These are phyloP conservation scores for Listronotus bonariensis DNA, from an alignment of 1,140 invertebrate genomes.

Conservation along the genomic window DNA sequence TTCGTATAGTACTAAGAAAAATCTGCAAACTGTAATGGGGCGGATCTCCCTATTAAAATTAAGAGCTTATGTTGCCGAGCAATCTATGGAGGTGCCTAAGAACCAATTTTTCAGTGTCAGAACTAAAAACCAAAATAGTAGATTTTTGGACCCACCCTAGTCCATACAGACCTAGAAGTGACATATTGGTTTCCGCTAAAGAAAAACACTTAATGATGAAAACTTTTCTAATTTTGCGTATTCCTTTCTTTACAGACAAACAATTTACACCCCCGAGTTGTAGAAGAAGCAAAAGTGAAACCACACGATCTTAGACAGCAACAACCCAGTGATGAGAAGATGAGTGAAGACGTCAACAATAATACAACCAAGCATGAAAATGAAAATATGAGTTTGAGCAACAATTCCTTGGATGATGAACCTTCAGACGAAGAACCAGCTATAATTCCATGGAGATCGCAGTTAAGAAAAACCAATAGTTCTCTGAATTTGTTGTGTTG, in stretches of 20 bases:
- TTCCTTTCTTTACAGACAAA: constrained; percentile 56
- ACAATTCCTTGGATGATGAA: constrained; percentile 46
- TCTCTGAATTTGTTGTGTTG: constrained; percentile 76
- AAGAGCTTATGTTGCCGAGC: no score
- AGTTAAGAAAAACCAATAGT: constrained; percentile 86
- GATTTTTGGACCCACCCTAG: no score
- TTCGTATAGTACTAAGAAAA: no score
- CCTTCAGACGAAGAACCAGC: constrained; percentile 64
- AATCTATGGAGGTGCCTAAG: no score
- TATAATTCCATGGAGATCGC: constrained; percentile 86
- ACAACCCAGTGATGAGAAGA: constrained; percentile 31
- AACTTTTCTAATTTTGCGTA: no score
- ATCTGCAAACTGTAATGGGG: no score
- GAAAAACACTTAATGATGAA: no score
- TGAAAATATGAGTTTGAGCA: constrained; percentile 52
- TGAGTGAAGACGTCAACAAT: constrained; percentile 45
- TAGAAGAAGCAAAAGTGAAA: constrained; percentile 60
- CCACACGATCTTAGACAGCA: constrained; percentile 51
- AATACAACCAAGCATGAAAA: constrained; percentile 52
- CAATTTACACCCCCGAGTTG: constrained; percentile 68
- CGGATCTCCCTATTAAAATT: no score
- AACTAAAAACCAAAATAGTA: no score
- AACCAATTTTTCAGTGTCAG: no score
- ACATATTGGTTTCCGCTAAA: no score
- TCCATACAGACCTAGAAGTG: no score